Conservation (phyloP, 1,140 invertebrate genomes). For the Elymnias hypermnestra region DNA sequence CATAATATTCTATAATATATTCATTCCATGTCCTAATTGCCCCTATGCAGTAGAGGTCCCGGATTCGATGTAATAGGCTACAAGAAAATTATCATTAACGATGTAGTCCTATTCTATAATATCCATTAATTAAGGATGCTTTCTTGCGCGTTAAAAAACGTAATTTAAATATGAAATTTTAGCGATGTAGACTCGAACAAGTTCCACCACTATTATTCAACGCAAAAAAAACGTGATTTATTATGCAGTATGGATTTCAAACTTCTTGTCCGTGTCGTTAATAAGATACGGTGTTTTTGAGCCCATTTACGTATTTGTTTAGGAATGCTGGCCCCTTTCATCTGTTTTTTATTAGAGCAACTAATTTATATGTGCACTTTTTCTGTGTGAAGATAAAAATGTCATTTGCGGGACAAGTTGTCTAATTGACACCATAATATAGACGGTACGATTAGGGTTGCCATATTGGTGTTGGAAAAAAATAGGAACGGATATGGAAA, state of each 20-base stretch:
- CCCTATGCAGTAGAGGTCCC: no score
- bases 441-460: background rate
- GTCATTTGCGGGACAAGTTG: background rate
- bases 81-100: background rate
- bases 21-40: no score
- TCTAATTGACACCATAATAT: constrained; percentile 5
- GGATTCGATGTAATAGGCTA: no score
- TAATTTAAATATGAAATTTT: constrained; percentile 1
- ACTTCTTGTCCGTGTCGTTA: background rate
- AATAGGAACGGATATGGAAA: background rate
- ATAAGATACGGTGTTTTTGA: constrained; percentile 2
- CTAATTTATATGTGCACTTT: constrained; percentile 1
- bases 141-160: background rate
- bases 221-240: constrained; percentile 2
- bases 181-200: background rate
- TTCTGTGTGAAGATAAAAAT: constrained; percentile 1
- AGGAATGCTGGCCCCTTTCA: constrained; percentile 2
- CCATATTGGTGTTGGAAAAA: no score
- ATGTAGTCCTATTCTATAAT: background rate
- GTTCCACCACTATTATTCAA: constrained; percentile 4
- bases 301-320: constrained; percentile 4
- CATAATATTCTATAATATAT: no score
- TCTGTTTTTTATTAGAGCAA: constrained; percentile 1
- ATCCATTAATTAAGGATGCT: background rate
- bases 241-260: constrained; percentile 3